phyloP scores from a whole-genome alignment of 2,888 invertebrate species.

The Argyra leucocephala region DNA sequence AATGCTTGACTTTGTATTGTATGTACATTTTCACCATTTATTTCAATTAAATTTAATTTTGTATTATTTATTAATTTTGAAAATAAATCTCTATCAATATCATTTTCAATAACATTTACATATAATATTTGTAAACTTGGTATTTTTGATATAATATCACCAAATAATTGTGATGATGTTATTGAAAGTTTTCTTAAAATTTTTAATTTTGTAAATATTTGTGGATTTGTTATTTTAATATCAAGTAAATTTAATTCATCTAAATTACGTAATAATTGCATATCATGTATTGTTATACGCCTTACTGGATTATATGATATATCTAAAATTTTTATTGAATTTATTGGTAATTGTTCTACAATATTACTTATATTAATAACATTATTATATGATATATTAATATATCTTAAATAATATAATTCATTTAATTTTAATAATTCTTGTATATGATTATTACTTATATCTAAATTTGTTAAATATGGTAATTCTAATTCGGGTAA shows the following conservation, averaged over 20 bases:
- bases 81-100: conserved; percentile 61
- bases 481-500: conserved; percentile 69
- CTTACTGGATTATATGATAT: conserved; percentile 74
- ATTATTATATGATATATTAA: conserved; percentile 70
- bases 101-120: conserved; percentile 64
- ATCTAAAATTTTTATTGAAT: conserved; percentile 64
- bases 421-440: conserved; percentile 63
- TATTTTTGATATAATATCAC: conserved; percentile 60
- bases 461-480: conserved; percentile 67
- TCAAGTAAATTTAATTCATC: conserved; percentile 64
- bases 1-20: conserved; percentile 70
- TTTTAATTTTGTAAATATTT: conserved; percentile 61
- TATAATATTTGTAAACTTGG: conserved; percentile 65
- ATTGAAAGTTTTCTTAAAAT: conserved; percentile 66
- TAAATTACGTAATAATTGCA: conserved; percentile 50
- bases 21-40: conserved; percentile 65
- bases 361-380: conserved; percentile 64
- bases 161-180: conserved; percentile 63
- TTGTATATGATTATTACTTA: conserved; percentile 67
- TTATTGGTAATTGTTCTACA: conserved; percentile 58
- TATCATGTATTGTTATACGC: conserved; percentile 55
- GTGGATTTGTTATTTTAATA: conserved; percentile 64
- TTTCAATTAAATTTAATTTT: conserved; percentile 69
- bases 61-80: conserved; percentile 62
- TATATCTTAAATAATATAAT: conserved; percentile 58